Evolutionary conservation across 1,140 invertebrate species (phyloP).

Genomic region (Choristoneura fumiferana): DNA sequence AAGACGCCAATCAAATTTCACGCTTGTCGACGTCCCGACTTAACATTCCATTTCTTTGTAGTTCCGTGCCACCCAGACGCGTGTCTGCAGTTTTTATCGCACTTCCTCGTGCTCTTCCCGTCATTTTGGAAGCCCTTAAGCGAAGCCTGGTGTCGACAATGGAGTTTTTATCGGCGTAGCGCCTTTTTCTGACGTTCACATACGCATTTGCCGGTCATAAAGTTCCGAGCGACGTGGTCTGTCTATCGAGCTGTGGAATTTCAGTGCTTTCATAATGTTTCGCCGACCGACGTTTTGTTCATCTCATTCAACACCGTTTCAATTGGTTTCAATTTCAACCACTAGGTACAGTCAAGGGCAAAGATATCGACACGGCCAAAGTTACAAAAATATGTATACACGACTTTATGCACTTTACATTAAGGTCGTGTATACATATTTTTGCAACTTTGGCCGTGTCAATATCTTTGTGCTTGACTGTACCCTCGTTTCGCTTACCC

Average conservation of each 20-base stretch:
- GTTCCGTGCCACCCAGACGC: constrained; percentile 28
- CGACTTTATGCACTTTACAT: no score
- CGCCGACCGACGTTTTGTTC: constrained; percentile 24
- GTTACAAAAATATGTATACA: no score
- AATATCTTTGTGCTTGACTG: no score
- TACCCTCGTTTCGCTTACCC: constrained; percentile 11
- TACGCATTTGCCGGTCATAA: constrained; percentile 52
- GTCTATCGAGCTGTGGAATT: constrained; percentile 38
- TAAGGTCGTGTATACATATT: no score
- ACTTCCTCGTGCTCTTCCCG: constrained; percentile 42
- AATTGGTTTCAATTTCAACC: constrained; percentile 23
- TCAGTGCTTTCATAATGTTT: constrained; percentile 33
- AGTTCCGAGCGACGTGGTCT: constrained; percentile 32
- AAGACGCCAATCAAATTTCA: constrained; percentile 46
- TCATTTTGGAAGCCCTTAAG: constrained; percentile 57
- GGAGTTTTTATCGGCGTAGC: constrained; percentile 58
- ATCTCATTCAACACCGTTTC: constrained; percentile 20
- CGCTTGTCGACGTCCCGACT: constrained; percentile 37
- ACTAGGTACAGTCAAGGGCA: constrained; percentile 19
- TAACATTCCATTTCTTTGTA: constrained; percentile 41
- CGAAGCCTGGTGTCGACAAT: constrained; percentile 48
- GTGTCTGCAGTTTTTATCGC: constrained; percentile 53
- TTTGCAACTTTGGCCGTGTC: no score
- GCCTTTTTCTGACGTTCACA: constrained; percentile 45
- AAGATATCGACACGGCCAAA: no score